Percentiles rank a stretch among this genome's conserved stretches.
Conservation (phyloP, 2,797 vertebrate species). For the Numenius phaeopus region DNA sequence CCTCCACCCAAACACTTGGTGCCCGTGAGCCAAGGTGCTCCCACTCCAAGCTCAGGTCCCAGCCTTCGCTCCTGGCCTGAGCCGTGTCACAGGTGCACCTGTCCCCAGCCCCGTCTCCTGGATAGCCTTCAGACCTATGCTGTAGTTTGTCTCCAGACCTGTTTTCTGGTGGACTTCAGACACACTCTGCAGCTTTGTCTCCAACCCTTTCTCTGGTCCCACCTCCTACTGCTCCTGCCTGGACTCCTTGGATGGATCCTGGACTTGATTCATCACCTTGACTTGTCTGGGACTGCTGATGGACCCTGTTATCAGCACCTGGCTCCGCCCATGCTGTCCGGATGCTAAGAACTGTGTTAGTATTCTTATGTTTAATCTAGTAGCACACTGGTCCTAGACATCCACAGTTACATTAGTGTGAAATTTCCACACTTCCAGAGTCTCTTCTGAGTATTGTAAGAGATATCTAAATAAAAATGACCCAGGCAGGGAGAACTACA, state of each 20-base stretch:
- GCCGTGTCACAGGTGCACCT: neutral
- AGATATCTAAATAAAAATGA: neutral
- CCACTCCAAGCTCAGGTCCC: neutral
- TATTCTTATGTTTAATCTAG: neutral
- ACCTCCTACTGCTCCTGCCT: neutral
- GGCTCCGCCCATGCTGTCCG: neutral
- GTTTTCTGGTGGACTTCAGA: neutral
- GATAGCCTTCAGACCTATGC: neutral
- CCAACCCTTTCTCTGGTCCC: neutral
- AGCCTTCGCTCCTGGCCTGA: neutral
- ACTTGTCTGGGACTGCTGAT: neutral
- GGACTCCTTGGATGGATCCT: neutral
- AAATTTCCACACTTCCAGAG: neutral
- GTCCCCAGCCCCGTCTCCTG: neutral
- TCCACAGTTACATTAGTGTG: neutral
- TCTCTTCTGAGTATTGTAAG: neutral
- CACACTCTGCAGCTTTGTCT: accelerated
- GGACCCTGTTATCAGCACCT: neutral
- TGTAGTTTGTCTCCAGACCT: neutral
- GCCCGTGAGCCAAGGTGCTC: neutral
- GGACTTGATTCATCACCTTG: neutral
- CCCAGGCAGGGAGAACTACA: neutral
- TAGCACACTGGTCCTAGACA: neutral
- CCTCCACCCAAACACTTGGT: neutral
- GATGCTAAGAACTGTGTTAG: neutral